Evolutionary conservation across 2,888 invertebrate species (phyloP), one percentile per base, ranked within the genome.

Genomic region (Erebia ligea): DNA sequence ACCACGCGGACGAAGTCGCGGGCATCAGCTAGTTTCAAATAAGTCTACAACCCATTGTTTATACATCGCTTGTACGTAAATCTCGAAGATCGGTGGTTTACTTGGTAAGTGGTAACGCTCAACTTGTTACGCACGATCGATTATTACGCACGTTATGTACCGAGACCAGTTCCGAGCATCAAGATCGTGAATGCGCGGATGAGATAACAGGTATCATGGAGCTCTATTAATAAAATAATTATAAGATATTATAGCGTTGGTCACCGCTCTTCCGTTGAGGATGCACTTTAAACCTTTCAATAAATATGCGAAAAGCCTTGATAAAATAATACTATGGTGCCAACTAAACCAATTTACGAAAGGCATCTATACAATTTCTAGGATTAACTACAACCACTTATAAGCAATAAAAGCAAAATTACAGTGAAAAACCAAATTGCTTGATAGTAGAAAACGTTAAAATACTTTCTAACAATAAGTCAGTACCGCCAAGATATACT

Each of bases 391-490:
- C 54, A 8, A 56, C 17, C 11, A 52, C 50, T 62, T 40, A 34
- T 5, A 45, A 25, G 19, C 57, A 25, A 50, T 21, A 58, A 58
- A 71, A 48, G 48, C 42, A 21, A 50, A 56, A 62, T 68, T 57
- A 61, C 11, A 65, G 48, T 45, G 68, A 50, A 61, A 65, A 61
- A 54, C 57, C 58, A 67, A 67, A 67, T 67, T 57, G 67, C 58
- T 58, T 67, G 48, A 67, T 67, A 58, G 67, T 48, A 67, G 58
- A 67, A 48, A 65, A 67, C 48, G 58, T 48, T 67, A 80, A 81
- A 85, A 83, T 79, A 82, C 82, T 86, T 86, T 84, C 83, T 82
- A 86, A 87, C 84, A 86, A 85, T 83, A 84, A 81, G 78, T 80
- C 79, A 78, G 79, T 52, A 73, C 67, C 71, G 70, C 73, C 70